phyloP scores from a whole-genome alignment of 2,888 invertebrate genomes.

The Archips xylosteana region DNA sequence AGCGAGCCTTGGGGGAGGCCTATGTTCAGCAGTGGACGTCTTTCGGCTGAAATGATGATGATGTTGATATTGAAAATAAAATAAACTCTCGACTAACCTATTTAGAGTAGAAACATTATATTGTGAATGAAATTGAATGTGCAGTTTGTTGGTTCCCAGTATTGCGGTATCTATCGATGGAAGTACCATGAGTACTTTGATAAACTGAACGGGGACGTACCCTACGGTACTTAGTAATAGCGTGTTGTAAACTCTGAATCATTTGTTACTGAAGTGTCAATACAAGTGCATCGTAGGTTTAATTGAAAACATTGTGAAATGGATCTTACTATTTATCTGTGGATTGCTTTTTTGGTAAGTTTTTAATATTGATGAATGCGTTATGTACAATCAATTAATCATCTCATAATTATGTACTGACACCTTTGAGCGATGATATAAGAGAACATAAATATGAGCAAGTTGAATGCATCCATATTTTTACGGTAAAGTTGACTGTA shows the following conservation, averaged over 20 bases:
- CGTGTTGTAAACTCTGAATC: background rate
- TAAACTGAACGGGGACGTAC: background rate
- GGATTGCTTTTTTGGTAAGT: constrained; percentile 14
- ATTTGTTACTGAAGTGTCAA: background rate
- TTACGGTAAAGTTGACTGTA: too few species aligned
- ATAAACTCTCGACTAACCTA: too few species aligned
- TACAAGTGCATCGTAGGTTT: background rate
- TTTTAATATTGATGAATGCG: background rate
- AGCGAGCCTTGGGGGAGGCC: too few species aligned
- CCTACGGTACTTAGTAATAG: background rate
- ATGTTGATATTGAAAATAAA: too few species aligned
- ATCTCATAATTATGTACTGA: too few species aligned
- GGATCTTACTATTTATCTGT: constrained; percentile 7
- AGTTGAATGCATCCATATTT: too few species aligned
- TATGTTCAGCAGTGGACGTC: too few species aligned
- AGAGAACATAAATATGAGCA: too few species aligned
- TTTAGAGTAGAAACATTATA: too few species aligned
- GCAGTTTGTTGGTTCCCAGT: background rate
- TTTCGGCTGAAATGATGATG: too few species aligned
- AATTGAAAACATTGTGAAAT: background rate
- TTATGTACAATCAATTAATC: too few species aligned
- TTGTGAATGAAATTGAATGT: background rate
- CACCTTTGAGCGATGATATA: too few species aligned
- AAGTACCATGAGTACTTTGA: background rate
- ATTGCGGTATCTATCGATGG: background rate